A percentile compares a stretch with the other conserved stretches of the same genome.
Conservation (phyloP, 2,113 vertebrate genomes). For the Circaetus gallicus region DNA sequence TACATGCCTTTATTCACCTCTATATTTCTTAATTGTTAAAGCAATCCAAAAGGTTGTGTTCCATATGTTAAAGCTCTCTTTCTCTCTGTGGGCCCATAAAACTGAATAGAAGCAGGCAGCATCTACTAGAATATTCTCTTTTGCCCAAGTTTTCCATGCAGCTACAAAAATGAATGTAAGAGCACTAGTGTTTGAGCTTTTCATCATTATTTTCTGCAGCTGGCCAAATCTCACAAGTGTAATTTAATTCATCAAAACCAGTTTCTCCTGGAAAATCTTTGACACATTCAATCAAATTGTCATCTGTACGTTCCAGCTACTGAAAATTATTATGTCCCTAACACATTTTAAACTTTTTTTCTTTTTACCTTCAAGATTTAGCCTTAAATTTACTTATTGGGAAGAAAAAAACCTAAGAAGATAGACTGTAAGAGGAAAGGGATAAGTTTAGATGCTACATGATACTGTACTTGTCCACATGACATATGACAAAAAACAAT, state of each 20-base stretch:
- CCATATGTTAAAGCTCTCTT: slow-evolving; percentile 10
- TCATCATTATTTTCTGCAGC: slow-evolving; percentile 14
- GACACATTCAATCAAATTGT: background rate
- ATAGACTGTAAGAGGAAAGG: background rate
- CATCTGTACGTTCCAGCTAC: background rate
- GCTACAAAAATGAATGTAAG: slow-evolving; percentile 38
- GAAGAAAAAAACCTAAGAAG: background rate
- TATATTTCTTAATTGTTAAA: slow-evolving; percentile 29
- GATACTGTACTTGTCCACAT: background rate
- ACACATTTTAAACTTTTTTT: background rate
- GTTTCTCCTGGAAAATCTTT: background rate
- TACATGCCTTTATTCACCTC: background rate
- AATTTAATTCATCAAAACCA: background rate
- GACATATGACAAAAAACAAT: background rate
- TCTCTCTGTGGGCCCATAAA: slow-evolving; percentile 56
- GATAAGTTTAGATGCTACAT: background rate
- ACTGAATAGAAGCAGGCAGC: slow-evolving; percentile 10
- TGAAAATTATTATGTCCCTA: background rate
- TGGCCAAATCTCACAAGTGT: background rate
- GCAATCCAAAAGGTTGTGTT: slow-evolving; percentile 8
- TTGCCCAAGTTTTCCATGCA: background rate
- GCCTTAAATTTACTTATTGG: background rate
- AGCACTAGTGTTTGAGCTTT: background rate
- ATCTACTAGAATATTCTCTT: slow-evolving; percentile 26
- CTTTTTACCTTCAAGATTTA: background rate